Evolutionary conservation across 2,888 invertebrate species (phyloP).

Genomic region (Andrena bicolor): DNA sequence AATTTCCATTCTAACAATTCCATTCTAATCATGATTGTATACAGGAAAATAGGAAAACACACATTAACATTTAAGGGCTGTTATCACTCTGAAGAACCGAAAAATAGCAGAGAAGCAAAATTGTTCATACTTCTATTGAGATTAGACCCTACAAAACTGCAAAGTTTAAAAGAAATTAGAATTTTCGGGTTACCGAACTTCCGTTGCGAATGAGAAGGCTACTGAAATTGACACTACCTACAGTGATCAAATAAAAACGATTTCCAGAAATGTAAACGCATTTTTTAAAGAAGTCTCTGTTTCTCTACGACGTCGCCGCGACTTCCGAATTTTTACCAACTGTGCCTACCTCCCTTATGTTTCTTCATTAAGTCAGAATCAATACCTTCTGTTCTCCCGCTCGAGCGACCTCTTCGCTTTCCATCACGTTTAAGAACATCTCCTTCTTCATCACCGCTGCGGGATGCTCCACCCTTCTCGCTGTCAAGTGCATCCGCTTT

Average conservation of each 20-base stretch:
- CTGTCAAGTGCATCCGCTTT: constrained; percentile 43
- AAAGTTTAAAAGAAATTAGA: no score
- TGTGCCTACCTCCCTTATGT: constrained; percentile 26
- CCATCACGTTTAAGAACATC: constrained; percentile 37
- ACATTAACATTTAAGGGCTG: no score
- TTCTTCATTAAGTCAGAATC: constrained; percentile 43
- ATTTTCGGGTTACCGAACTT: neutral
- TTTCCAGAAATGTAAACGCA: neutral
- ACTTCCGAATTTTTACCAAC: neutral
- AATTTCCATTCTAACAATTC: no score
- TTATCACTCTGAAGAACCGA: no score
- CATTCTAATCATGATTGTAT: no score
- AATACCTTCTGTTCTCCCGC: constrained; percentile 3
- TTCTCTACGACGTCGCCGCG: neutral
- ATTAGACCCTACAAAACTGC: no score
- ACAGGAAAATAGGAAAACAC: no score
- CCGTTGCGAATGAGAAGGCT: neutral
- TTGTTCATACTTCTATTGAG: no score
- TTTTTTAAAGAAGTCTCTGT: neutral
- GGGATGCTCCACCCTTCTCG: constrained; percentile 31
- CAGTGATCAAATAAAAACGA: neutral
- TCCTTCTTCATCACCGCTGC: constrained; percentile 49
- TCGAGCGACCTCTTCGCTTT: constrained; percentile 28
- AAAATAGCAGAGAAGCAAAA: no score
- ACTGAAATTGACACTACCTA: neutral